Evolutionary conservation across 2,888 invertebrate species (phyloP).

Genomic region (Mesorhabditis belari): DNA sequence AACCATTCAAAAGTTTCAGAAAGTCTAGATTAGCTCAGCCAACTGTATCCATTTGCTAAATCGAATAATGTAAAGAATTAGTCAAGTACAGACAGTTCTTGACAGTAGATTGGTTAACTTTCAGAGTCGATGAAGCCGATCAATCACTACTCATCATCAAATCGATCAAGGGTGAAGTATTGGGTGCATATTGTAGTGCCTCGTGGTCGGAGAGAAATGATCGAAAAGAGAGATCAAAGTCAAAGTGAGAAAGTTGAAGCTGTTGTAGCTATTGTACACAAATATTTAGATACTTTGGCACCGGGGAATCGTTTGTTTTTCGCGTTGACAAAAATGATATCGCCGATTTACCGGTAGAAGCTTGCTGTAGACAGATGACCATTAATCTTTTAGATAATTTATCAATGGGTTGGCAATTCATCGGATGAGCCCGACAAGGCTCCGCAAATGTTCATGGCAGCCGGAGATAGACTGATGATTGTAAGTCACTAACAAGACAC

Average conservation of each 20-base stretch:
- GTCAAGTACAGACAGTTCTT: too few species aligned
- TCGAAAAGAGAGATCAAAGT: slow-evolving; percentile 36
- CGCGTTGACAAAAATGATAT: slow-evolving; percentile 23
- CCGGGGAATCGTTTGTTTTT: slow-evolving; percentile 50
- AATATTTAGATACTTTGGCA: slow-evolving; percentile 31
- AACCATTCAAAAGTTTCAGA: too few species aligned
- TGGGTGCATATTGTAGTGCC: slow-evolving; percentile 48
- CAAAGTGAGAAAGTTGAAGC: slow-evolving; percentile 14
- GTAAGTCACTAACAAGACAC: slow-evolving; percentile 17
- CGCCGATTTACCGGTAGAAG: slow-evolving; percentile 1
- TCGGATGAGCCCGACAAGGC: slow-evolving; percentile 27
- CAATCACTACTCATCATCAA: slow-evolving; percentile 45
- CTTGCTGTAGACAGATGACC: not conserved
- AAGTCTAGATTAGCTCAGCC: too few species aligned
- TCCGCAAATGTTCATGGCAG: slow-evolving; percentile 50
- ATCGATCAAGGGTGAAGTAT: slow-evolving; percentile 33
- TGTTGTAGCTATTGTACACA: not conserved
- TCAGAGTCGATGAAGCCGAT: slow-evolving; percentile 43
- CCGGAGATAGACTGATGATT: slow-evolving; percentile 40
- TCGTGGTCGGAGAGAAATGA: slow-evolving; percentile 47
- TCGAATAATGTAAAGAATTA: too few species aligned
- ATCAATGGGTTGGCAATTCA: slow-evolving; percentile 42
- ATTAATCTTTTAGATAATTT: slow-evolving; percentile 35
- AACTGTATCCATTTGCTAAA: too few species aligned
- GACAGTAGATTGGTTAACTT: slow-evolving; percentile 4